Evolutionary conservation across 2,113 vertebrate genomes (phyloP).

Genomic region (Clarias gariepinus): DNA sequence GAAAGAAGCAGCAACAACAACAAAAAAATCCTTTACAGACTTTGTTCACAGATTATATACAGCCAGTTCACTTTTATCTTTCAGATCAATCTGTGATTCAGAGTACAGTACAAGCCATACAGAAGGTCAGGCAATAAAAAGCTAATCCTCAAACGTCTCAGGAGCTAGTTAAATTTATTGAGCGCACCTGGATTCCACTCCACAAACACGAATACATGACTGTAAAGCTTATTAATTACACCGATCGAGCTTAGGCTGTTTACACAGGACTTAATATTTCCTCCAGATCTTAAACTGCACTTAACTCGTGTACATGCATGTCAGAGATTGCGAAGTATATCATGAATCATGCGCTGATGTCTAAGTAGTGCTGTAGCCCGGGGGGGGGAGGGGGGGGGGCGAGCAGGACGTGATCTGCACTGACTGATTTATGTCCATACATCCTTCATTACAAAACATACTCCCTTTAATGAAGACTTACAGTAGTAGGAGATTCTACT

Average conservation of each 20-base stretch:
- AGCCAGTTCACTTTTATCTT: neutral
- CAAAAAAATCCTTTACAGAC: neutral
- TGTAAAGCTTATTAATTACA: neutral
- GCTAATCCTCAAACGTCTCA: neutral
- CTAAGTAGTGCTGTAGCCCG: neutral
- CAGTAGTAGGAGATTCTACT: neutral
- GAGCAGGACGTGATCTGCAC: neutral
- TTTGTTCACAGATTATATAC: neutral
- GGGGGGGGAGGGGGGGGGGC: neutral
- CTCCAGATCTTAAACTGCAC: neutral
- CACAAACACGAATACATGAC: neutral
- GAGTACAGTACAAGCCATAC: neutral
- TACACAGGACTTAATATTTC: conserved; percentile 14
- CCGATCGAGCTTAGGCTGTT: neutral
- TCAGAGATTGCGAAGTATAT: conserved; percentile 3
- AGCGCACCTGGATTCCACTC: neutral
- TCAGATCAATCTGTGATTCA: neutral
- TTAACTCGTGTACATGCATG: conserved; percentile 35
- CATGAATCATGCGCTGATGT: conserved; percentile 34
- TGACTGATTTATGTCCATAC: neutral
- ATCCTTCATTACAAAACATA: neutral
- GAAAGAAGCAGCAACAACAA: no score
- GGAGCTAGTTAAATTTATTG: neutral
- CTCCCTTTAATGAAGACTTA: neutral
- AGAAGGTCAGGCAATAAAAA: neutral